phyloP scores from a whole-genome alignment of 2,113 vertebrate genomes.

The Mobula hypostoma region DNA sequence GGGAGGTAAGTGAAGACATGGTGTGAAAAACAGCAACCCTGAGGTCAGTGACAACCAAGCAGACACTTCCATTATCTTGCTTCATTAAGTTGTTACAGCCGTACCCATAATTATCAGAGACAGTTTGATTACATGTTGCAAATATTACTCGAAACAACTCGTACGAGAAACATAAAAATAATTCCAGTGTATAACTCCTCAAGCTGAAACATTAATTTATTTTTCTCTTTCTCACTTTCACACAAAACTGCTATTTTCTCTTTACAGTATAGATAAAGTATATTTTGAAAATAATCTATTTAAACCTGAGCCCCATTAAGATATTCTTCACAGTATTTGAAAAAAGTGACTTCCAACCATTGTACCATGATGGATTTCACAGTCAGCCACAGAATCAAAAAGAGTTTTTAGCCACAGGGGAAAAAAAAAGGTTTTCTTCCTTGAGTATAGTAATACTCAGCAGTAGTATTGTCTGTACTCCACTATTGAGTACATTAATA shows the following conservation, averaged over 20 bases:
- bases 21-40: too few relatives aligned
- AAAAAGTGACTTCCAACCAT: background rate
- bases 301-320: background rate
- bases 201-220: background rate
- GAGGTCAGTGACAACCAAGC: too few relatives aligned
- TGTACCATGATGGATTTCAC: background rate
- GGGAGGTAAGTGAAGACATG: too few relatives aligned
- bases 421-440: background rate
- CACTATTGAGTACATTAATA: too few relatives aligned
- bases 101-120: background rate
- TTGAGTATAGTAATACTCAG: too few relatives aligned
- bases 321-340: background rate
- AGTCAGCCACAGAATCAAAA: background rate
- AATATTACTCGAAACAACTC: background rate
- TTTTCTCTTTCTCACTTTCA: too few relatives aligned
- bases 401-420: background rate
- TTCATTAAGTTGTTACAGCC: background rate
- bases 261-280: background rate
- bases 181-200: background rate
- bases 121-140: background rate
- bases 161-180: background rate
- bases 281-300: background rate
- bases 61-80: too few relatives aligned
- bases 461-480: too few relatives aligned
- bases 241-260: background rate